Conservation (phyloP, 2,797 vertebrate genomes). For the Gallinago solitaria region DNA sequence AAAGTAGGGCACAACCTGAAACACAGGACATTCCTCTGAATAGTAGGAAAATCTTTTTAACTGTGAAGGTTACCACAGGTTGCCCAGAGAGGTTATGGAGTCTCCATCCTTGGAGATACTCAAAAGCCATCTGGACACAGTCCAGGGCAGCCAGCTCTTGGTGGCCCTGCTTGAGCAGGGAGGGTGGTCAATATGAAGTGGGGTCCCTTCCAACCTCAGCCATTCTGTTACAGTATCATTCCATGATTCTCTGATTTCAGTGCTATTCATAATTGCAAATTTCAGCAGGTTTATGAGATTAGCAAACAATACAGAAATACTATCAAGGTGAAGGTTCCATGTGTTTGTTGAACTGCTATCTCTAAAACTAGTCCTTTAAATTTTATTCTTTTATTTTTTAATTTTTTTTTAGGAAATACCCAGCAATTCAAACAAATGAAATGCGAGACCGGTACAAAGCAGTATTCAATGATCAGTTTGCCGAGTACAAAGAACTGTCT, state of each 20-base stretch:
- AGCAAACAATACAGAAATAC: neutral
- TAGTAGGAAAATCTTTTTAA: neutral
- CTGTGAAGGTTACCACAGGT: neutral
- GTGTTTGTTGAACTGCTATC: neutral
- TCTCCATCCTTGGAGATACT: neutral
- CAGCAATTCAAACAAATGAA: conserved; percentile 85
- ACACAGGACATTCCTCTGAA: neutral
- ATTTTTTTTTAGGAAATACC: conserved; percentile 87
- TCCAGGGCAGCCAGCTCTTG: neutral
- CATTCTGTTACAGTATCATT: neutral
- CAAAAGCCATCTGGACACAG: neutral
- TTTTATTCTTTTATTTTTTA: neutral
- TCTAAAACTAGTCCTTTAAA: neutral
- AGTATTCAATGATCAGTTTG: conserved; percentile 96
- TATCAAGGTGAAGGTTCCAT: neutral
- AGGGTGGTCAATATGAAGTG: neutral
- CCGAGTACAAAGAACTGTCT: conserved; percentile 96
- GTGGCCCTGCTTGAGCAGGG: neutral
- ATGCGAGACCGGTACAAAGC: conserved; percentile 94
- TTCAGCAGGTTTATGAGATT: neutral
- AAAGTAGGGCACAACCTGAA: neutral
- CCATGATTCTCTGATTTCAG: neutral
- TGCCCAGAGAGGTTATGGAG: neutral
- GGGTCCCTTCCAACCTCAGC: accelerated
- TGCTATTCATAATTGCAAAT: neutral